Evolutionary conservation across 2,888 invertebrate species (phyloP), one percentile per base, ranked within the genome.

Genomic region (Tethea ocularis): DNA sequence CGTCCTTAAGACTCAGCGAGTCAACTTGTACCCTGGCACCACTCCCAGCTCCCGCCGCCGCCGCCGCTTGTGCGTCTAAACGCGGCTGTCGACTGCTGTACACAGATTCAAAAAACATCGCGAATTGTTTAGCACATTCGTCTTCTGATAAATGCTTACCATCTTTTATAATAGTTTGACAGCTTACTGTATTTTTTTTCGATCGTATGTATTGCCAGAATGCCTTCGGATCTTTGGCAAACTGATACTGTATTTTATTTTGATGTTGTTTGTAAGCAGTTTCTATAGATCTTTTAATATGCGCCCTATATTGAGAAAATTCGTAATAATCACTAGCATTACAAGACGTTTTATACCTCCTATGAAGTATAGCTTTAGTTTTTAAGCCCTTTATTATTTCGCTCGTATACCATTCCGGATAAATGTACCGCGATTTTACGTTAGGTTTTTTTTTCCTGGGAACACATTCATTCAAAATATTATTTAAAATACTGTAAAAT

Each of bases 401-500:
- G 8, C 36, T 15, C 0, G 59, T 62, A 26, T 67, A 70, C 66
- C 65, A 70, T 13, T 61, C 61, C 4, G 67, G 69, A 38, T 67
- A 69, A 51, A 7, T 51, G 36, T 58, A 63, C 23, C 38, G 57
- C 8, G 59, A 57, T 13, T 24, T 52, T 13, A 29, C 51, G 36
- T 10, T 29, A 3, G 15, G 59, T 56, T 46, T 58, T 51, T 56
- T 61, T 56, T 64, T 68, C 51, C n/a, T 58, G 3, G 66, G 64
- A 23, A 66, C 66, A 51, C 63, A 64, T 13, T 53, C 20, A 55
- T 64, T 51, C 5, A 64, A 51, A 10, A 57, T 56, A 3, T 7
- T 20, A 57, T 61, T 62, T 22, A 69, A n/a, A 11, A 1, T 57
- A 15, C 52, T 46, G 57, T 69, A 69, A 58, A 69, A 66, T 36